phyloP scores from a whole-genome alignment of 2,797 vertebrate species.

The Enteromius fasciolatus region DNA sequence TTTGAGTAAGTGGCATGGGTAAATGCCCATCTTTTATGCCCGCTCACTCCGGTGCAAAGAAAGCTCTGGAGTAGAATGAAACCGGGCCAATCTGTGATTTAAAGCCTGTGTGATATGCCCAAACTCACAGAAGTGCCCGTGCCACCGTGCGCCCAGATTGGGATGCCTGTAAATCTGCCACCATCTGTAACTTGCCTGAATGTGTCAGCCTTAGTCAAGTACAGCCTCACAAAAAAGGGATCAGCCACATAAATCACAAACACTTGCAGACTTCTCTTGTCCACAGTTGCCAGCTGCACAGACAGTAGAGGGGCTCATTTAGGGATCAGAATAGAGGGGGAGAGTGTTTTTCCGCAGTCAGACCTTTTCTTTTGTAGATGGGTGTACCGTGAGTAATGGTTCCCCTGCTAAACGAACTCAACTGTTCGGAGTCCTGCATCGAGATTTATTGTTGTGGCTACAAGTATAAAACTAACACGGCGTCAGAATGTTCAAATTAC shows the following conservation, averaged over 20 bases:
- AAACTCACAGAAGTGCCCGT: slow-evolving; percentile 69
- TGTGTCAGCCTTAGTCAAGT: slow-evolving; percentile 77
- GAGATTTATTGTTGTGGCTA: slow-evolving; percentile 23
- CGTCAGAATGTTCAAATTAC: slow-evolving; percentile 10
- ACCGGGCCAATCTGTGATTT: slow-evolving; percentile 76
- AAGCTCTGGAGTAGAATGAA: slow-evolving; percentile 57
- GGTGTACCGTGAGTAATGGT: slow-evolving; percentile 30
- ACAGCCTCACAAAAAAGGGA: slow-evolving; percentile 67
- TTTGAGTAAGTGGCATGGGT: slow-evolving; percentile 63
- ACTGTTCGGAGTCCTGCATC: slow-evolving; percentile 18
- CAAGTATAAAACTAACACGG: slow-evolving; percentile 17
- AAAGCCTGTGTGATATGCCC: slow-evolving; percentile 73
- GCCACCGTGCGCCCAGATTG: slow-evolving; percentile 72
- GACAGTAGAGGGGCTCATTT: slow-evolving; percentile 67
- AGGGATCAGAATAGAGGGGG: slow-evolving; percentile 69
- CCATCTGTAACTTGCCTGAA: slow-evolving; percentile 78
- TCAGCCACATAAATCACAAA: slow-evolving; percentile 72
- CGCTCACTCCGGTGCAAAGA: slow-evolving; percentile 56
- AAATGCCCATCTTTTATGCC: slow-evolving; percentile 55
- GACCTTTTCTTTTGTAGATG: slow-evolving; percentile 38
- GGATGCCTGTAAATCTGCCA: slow-evolving; percentile 76
- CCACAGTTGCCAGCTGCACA: slow-evolving; percentile 75
- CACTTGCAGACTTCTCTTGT: slow-evolving; percentile 68
- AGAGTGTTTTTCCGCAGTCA: slow-evolving; percentile 65
- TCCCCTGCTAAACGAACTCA: slow-evolving; percentile 14